Evolutionary conservation across 2,888 invertebrate species (phyloP).

Genomic region (Agrochola circellaris): DNA sequence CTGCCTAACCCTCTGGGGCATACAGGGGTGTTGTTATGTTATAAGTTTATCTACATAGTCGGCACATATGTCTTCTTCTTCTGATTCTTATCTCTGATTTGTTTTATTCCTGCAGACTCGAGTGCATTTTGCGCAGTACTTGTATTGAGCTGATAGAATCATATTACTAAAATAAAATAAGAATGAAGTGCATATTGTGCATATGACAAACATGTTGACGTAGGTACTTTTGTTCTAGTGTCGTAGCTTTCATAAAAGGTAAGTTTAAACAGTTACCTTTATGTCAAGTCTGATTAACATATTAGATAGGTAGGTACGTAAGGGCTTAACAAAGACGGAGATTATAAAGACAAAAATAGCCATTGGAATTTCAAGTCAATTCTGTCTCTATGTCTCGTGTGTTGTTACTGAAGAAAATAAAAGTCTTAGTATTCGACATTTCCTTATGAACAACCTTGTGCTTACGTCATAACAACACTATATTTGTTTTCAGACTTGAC

Average conservation of each 20-base stretch:
- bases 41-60: not conserved
- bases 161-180: not conserved
- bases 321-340: not conserved
- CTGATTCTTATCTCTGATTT: not conserved
- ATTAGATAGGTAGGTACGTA: not conserved
- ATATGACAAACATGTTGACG: not conserved
- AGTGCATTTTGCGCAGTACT: not conserved
- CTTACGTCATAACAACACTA: not conserved
- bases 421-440: not conserved
- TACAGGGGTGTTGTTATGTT: no score
- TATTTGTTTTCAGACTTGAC: conserved; percentile 18
- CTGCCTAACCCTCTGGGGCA: not conserved
- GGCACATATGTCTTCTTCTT: no score
- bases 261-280: not conserved
- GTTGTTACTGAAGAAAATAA: not conserved
- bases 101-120: not conserved
- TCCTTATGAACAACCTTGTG: not conserved
- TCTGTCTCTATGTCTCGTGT: not conserved
- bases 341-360: not conserved
- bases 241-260: not conserved
- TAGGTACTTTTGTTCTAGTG: not conserved
- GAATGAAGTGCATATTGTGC: not conserved
- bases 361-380: not conserved
- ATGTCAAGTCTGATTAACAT: not conserved
- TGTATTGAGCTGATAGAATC: not conserved